Evolutionary conservation across 1,140 invertebrate species (phyloP), one percentile per base, ranked within the genome.

Genomic region (Hyles euphorbiae): DNA sequence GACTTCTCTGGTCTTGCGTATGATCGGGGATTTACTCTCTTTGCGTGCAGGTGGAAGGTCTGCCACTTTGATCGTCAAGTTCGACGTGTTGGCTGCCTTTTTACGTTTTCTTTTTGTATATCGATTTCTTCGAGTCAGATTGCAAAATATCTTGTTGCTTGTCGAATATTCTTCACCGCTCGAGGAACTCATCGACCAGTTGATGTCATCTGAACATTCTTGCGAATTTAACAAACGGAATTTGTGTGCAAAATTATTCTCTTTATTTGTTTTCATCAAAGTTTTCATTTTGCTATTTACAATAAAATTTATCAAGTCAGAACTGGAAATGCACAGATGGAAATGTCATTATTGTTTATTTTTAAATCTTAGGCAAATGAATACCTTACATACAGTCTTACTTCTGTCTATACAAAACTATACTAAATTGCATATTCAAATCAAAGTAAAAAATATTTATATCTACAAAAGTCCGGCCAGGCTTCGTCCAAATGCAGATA

Each of bases 201-300:
- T 74, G n/a, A 87, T 87, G 53, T 81, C 77, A 56, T 83, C 74
- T 12, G 46, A 60, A 32, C 63, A 53, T 54, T 81, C 72, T 68
- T 85, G 81, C 22, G 78, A 79, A 56, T 81, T 75, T 55, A 87
- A 53, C 40, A 83, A 61, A 11, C 60, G 10, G 56, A 85, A 86
- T 66, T 82, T 83, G 3, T 73, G 53, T 11, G 49, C 54, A 61
- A 84, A 83, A 50, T 59, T 8, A 12, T 71, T 78, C 60, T 78
- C 72, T 59, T 71, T 74, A 22, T 63, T 63, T 48, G 75, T 77
- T 60, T 72, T n/a, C n/a, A n/a, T n/a, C n/a, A n/a, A n/a, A n/a
- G n/a, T n/a, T n/a, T n/a, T 69, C 74, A 78, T 86, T 51, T 53
- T 71, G n/a, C 3, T 5, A 48, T 11, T 48, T 22, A 22, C 22